Conservation (phyloP, 2,113 vertebrate genomes). For the Lagopus muta region DNA sequence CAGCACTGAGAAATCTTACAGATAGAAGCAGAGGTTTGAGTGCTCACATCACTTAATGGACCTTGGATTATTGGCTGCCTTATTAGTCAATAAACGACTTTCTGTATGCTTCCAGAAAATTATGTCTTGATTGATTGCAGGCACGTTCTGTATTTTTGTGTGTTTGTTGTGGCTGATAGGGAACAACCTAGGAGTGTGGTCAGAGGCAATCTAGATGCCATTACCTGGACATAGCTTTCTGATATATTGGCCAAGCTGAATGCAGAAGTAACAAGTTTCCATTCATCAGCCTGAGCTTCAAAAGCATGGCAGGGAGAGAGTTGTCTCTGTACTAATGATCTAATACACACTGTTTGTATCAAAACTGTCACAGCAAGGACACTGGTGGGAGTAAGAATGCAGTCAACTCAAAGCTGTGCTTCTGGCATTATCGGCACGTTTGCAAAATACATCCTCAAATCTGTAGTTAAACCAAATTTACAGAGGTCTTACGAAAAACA, state of each 20-base stretch:
- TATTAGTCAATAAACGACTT: constrained; percentile 39
- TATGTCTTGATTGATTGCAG: not conserved
- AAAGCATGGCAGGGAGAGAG: constrained; percentile 1
- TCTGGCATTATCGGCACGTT: constrained; percentile 23
- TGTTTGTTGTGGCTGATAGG: constrained; percentile 31
- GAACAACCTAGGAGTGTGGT: constrained; percentile 5
- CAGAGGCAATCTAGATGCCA: not conserved
- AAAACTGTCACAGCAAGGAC: constrained; percentile 55
- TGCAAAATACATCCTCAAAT: constrained; percentile 28
- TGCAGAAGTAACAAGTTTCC: not conserved
- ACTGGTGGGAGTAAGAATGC: constrained; percentile 19
- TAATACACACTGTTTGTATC: constrained; percentile 42
- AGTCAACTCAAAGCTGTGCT: constrained; percentile 35
- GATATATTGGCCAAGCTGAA: constrained; percentile 5
- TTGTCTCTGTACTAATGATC: constrained; percentile 36
- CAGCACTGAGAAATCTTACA: not conserved
- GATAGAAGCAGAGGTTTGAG: not conserved
- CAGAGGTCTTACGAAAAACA: constrained; percentile 29
- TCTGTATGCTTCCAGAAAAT: constrained; percentile 18
- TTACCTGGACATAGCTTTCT: not conserved
- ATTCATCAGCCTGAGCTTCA: constrained; percentile 47
- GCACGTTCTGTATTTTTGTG: not conserved
- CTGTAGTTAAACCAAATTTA: constrained; percentile 42
- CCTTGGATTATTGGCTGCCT: constrained; percentile 23
- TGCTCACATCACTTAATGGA: not conserved